Evolutionary conservation across 2,888 invertebrate species (phyloP).

Genomic region (Sacculina carcini): DNA sequence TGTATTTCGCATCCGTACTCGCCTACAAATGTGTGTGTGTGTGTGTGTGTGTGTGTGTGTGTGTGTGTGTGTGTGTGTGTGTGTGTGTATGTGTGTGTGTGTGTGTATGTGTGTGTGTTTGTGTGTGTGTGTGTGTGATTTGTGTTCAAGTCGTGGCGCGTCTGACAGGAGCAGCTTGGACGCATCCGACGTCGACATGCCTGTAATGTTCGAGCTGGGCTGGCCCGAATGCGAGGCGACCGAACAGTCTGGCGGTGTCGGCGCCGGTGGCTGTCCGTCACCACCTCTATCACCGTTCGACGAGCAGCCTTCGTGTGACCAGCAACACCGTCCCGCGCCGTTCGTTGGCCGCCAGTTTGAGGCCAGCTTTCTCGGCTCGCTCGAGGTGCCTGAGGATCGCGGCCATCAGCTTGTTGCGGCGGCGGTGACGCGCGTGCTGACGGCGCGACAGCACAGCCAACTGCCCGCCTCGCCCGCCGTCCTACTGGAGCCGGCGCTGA

Average conservation of each 20-base stretch:
- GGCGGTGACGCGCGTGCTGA: constrained; percentile 9
- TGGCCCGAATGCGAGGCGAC: constrained; percentile 8
- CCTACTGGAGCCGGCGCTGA: constrained; percentile 6
- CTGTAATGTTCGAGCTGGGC: constrained; percentile 13
- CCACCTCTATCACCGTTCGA: not conserved
- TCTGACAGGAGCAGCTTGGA: no score
- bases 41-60: no score
- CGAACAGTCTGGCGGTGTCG: no score
- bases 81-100: no score
- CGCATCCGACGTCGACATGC: constrained; percentile 8
- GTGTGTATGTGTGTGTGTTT: no score
- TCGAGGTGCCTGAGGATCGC: constrained; percentile 20
- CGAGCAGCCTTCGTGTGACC: not conserved
- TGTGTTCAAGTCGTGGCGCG: no score
- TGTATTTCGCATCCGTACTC: no score
- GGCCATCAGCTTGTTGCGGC: constrained; percentile 13
- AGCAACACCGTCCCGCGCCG: not conserved
- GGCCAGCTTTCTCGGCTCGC: constrained; percentile 23
- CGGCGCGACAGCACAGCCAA: constrained; percentile 9
- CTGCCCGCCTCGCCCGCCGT: constrained; percentile 10
- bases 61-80: no score
- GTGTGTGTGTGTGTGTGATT: no score
- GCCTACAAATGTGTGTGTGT: no score
- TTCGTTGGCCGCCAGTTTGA: constrained; percentile 15
- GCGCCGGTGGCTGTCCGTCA: not conserved